A percentile compares a stretch with the other conserved stretches of the same genome.
phyloP scores from a whole-genome alignment of 2,113 vertebrate genomes.

The Chionomys nivalis region DNA sequence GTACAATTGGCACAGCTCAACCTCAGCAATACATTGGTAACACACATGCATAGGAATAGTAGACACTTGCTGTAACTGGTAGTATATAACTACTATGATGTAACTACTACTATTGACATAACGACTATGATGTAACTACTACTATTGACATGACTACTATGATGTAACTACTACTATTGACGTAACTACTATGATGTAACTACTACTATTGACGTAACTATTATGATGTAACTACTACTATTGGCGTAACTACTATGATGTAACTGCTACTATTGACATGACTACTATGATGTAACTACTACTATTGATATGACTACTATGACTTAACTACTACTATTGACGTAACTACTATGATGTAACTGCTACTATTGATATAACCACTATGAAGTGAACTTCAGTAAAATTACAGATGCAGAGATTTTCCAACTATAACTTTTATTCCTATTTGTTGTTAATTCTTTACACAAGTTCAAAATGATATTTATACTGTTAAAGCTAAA shows the following conservation, averaged over 20 bases:
- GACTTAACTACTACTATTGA: no score
- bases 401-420: constrained; percentile 41
- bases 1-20: background rate
- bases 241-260: no score
- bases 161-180: no score
- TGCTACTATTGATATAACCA: background rate
- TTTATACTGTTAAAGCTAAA: constrained; percentile 32
- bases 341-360: background rate
- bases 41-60: background rate
- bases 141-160: no score
- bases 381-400: background rate
- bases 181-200: no score
- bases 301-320: background rate
- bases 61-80: background rate
- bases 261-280: no score
- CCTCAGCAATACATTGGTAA: constrained; percentile 6
- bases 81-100: background rate
- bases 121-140: background rate
- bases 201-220: no score
- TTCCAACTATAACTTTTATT: constrained; percentile 33
- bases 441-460: constrained; percentile 34
- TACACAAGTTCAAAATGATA: constrained; percentile 43
- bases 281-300: no score
- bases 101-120: no score
- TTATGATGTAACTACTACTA: no score